These are phyloP conservation scores for Lateolabrax maculatus DNA, from an alignment of 2,797 vertebrate genomes.

Conservation along the genomic window DNA sequence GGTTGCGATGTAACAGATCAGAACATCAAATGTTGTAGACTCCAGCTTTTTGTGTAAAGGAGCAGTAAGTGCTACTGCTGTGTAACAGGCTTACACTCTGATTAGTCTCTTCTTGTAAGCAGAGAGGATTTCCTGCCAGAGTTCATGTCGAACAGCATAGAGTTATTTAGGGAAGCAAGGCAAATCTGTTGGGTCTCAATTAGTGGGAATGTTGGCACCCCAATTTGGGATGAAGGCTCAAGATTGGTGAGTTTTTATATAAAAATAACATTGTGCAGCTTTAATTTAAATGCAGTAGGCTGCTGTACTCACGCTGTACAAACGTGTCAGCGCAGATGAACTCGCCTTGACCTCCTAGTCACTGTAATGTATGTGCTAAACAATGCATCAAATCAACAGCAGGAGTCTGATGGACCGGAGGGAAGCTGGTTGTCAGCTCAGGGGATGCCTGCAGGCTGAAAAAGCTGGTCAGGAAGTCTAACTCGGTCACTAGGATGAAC, in stretches of 20 bases:
- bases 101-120: constrained; percentile 32
- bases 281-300: constrained; percentile 32
- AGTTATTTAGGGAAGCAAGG: constrained; percentile 43
- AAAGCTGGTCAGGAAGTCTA: constrained; percentile 29
- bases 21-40: background rate
- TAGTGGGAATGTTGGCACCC: constrained; percentile 21
- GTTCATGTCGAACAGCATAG: constrained; percentile 18
- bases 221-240: constrained; percentile 10
- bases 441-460: constrained; percentile 55
- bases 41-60: constrained; percentile 5
- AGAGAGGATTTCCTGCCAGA: constrained; percentile 32
- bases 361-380: constrained; percentile 26
- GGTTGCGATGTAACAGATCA: background rate
- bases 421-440: constrained; percentile 51
- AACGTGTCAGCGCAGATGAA: constrained; percentile 19
- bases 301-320: constrained; percentile 10
- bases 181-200: constrained; percentile 67
- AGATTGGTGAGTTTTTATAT: constrained; percentile 31
- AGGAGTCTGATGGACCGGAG: constrained; percentile 41
- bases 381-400: constrained; percentile 49
- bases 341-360: constrained; percentile 27
- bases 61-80: constrained; percentile 18
- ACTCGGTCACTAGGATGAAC: constrained; percentile 10
- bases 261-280: constrained; percentile 23
- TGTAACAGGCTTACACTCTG: constrained; percentile 29